Percentiles rank a stretch among this genome's conserved stretches.
Conservation (phyloP, 1,140 invertebrate species). For the Pygmarrhopalites habei region DNA sequence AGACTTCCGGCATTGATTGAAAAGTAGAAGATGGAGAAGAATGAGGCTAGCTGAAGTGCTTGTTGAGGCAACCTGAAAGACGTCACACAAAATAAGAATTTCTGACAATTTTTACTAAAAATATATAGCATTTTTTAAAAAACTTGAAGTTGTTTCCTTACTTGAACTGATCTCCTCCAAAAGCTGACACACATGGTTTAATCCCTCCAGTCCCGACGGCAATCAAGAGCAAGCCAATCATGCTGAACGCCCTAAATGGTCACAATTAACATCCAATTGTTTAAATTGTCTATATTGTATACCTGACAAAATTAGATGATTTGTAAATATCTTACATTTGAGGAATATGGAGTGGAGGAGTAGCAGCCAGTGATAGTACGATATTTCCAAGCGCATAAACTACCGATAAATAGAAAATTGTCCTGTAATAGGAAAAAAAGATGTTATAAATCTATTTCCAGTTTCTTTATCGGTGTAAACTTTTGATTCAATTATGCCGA, state of each 20-base stretch:
- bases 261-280: constrained; percentile 34
- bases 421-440: constrained; percentile 48
- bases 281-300: not conserved
- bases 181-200: constrained; percentile 57
- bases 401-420: constrained; percentile 79
- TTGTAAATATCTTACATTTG: constrained; percentile 47
- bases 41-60: constrained; percentile 46
- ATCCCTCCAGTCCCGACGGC: constrained; percentile 91
- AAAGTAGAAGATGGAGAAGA: constrained; percentile 56
- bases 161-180: constrained; percentile 61
- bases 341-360: constrained; percentile 49
- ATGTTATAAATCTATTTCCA: no score
- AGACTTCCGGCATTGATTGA: constrained; percentile 54
- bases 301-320: not conserved
- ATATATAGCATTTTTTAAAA: no score
- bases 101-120: no score
- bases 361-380: constrained; percentile 62
- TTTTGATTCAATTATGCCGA: no score
- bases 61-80: constrained; percentile 41
- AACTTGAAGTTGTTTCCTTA: no score
- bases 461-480: no score
- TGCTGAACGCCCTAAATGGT: constrained; percentile 54
- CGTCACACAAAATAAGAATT: no score
- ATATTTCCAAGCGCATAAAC: constrained; percentile 79
- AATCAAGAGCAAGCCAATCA: constrained; percentile 73